phyloP scores from a whole-genome alignment of 2,113 vertebrate species.

The Myotis lucifugus region DNA sequence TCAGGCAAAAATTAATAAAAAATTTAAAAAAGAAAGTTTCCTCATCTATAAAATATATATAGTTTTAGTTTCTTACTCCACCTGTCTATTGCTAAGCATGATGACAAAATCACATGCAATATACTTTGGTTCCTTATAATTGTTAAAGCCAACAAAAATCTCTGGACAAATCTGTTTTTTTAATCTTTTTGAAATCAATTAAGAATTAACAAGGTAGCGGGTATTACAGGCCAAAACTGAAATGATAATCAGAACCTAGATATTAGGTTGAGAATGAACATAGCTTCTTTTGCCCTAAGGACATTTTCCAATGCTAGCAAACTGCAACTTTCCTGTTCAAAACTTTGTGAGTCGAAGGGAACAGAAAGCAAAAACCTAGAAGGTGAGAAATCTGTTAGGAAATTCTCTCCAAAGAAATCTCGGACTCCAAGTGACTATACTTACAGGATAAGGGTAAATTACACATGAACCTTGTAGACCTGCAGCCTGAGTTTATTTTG shows the following conservation, averaged over 20 bases:
- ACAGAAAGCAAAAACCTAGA: conserved; percentile 36
- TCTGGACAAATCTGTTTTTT: background rate
- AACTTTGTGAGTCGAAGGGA: background rate
- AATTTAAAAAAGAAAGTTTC: background rate
- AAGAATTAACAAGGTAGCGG: background rate
- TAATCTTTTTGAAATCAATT: background rate
- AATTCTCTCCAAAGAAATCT: background rate
- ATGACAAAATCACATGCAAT: background rate
- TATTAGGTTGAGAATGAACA: background rate
- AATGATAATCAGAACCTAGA: background rate
- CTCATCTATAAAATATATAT: background rate
- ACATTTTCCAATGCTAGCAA: background rate
- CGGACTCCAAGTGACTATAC: background rate
- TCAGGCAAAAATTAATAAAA: no score
- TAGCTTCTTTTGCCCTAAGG: background rate
- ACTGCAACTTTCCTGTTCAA: conserved; percentile 28
- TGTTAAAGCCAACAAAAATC: background rate
- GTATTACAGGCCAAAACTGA: background rate
- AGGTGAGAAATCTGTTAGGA: background rate
- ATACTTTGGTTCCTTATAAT: background rate
- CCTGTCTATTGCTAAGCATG: background rate
- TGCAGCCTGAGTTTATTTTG: background rate
- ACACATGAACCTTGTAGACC: background rate
- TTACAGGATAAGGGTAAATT: background rate
- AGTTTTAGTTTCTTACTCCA: background rate